Base-by-base conservation (phyloP, 1,140 invertebrate species). In the Leptinotarsa lineolata region DNA sequence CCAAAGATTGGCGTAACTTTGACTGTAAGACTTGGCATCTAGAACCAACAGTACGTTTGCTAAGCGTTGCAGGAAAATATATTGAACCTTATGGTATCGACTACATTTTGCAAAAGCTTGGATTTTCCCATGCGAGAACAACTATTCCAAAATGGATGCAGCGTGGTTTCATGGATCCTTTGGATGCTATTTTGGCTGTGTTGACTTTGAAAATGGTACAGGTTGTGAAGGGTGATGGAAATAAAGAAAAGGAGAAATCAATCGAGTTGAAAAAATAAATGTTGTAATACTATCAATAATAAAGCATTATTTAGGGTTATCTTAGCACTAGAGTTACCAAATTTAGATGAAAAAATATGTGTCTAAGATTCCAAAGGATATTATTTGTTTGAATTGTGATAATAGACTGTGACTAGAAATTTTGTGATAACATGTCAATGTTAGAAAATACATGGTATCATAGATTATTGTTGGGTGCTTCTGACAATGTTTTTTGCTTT, bases 71-170 rank as follows among this genome's bases (percentile, higher is more conserved):
- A n/a, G 96, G 96, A 16, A 96, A 97, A 85, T 94, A 95, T 76
- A 97, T 99, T 76, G 96, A 98, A 85, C 96, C 97, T 1, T 97
- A 98, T 81, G 97, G 97, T 54, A 96, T 98, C 48, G 97, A 99
- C 86, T 98, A 97, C 84, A 97, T 99, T 77, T 88, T 99, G 45
- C 95, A 99, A 86, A 97, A 97, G 85, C 87, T 99, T 6, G 97
- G 97, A 15, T 99, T 99, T 83, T 92, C 93, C 72, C 97, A 99
- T 86, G 97, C 98, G 3, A 88, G 97, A 59, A 97, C 94, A 58
- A 99, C 98, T 45, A 99, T 99, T 83, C 98, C 98, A 20, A 99
- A 99, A 87, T 99, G 97, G 96, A 90, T 99, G 86, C 98, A 99
- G 86, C 88, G 98, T 72, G 97, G 97, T 24, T 95, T 97, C 77